These are phyloP conservation scores for Plecturocebus donacophilus DNA, from an alignment of 2,113 vertebrate genomes.

Conservation along the genomic window DNA sequence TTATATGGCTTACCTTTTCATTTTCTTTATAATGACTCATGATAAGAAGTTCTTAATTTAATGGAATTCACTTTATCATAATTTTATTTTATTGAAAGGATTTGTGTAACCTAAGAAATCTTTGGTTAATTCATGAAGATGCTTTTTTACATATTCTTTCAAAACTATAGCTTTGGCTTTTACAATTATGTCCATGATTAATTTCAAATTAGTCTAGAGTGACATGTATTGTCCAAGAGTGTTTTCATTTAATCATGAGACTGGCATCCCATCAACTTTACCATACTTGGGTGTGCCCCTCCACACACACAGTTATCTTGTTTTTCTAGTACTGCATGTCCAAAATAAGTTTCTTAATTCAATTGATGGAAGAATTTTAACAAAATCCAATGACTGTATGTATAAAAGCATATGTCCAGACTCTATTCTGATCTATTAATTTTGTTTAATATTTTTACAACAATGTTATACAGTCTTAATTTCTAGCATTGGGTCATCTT, in stretches of 20 bases:
- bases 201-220: background rate
- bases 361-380: background rate
- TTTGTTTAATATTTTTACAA: background rate
- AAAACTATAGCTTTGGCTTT: background rate
- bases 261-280: background rate
- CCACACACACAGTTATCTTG: background rate
- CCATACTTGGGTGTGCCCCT: background rate
- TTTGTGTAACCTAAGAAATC: background rate
- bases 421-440: background rate
- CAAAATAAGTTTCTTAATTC: background rate
- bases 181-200: background rate
- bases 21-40: slow-evolving; percentile 24
- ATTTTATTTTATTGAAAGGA: background rate
- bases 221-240: background rate
- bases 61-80: background rate
- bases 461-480: background rate
- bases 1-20: background rate
- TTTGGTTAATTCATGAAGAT: slow-evolving; percentile 9
- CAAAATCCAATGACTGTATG: background rate
- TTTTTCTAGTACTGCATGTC: background rate
- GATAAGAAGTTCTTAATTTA: slow-evolving; percentile 35
- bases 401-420: background rate
- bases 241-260: background rate
- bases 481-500: background rate
- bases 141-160: background rate